These are phyloP conservation scores for Typhlichthys eigenmanni DNA, from an alignment of 2,797 vertebrate genomes.

Conservation along the genomic window DNA sequence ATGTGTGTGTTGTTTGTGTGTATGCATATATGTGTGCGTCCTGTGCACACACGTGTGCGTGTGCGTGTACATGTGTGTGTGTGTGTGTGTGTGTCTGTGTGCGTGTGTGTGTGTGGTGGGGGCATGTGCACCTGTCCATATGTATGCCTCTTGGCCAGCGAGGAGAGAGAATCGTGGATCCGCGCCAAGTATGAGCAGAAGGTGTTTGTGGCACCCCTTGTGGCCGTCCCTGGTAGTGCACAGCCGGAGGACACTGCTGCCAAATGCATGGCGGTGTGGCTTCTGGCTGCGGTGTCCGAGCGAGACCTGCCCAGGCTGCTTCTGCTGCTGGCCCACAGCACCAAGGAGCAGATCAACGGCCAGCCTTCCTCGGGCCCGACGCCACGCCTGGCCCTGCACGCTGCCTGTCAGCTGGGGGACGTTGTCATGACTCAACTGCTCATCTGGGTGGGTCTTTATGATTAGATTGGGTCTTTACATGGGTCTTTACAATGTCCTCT, in stretches of 20 bases:
- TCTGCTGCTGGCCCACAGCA: conserved; percentile 90
- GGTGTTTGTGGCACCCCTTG: conserved; percentile 84
- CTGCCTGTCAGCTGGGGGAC: conserved; percentile 88
- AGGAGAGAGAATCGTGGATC: conserved; percentile 94
- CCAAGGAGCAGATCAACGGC: conserved; percentile 85
- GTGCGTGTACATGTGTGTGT: not conserved
- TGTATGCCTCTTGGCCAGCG: conserved; percentile 61
- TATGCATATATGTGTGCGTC: not conserved
- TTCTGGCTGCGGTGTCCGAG: conserved; percentile 79
- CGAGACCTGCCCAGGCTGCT: conserved; percentile 84
- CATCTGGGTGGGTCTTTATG: conserved; percentile 83
- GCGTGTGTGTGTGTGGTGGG: not conserved
- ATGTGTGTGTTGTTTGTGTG: not conserved
- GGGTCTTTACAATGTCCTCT: not conserved
- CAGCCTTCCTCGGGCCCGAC: conserved; percentile 45
- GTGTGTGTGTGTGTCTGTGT: not conserved
- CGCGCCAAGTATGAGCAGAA: conserved; percentile 94
- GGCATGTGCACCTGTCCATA: not conserved
- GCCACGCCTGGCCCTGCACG: conserved; percentile 83
- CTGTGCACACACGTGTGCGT: not conserved
- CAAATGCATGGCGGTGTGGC: conserved; percentile 69
- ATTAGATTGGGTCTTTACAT: too few species aligned
- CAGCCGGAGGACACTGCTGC: conserved; percentile 62
- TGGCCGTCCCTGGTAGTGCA: conserved; percentile 58
- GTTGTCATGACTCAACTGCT: conserved; percentile 95